Conservation (phyloP, 2,113 vertebrate species). For the Orycteropus afer region DNA sequence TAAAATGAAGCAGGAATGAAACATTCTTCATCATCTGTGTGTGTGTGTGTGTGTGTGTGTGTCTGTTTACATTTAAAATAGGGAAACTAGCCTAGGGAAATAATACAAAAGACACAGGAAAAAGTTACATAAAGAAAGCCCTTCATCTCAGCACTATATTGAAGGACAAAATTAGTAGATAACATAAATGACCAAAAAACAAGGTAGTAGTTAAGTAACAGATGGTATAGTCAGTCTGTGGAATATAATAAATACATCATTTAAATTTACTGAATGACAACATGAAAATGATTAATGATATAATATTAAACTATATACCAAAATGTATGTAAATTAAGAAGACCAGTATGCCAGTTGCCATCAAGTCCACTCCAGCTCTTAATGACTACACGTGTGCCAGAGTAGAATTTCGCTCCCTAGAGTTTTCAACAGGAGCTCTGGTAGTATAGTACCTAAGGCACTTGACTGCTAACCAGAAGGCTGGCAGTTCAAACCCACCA, state of each 20-base stretch:
- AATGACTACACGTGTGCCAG: no score
- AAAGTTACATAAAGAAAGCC: not conserved
- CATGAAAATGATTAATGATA: not conserved
- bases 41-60: not conserved
- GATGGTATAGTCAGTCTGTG: not conserved
- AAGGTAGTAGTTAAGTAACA: not conserved
- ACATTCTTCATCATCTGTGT: not conserved
- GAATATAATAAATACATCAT: not conserved
- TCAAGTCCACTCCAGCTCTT: not conserved
- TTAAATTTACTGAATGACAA: not conserved
- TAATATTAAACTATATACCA: not conserved
- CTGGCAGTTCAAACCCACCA: no score
- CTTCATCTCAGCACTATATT: not conserved
- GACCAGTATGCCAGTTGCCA: not conserved
- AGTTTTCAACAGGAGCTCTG: no score
- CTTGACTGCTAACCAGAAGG: no score
- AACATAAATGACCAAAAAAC: not conserved
- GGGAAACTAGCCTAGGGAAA: not conserved
- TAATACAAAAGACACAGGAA: not conserved
- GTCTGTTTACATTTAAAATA: conserved; percentile 30
- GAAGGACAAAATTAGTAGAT: not conserved
- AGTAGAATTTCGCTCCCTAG: not conserved
- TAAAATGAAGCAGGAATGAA: conserved; percentile 32
- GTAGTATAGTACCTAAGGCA: no score
- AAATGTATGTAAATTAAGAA: not conserved